These are phyloP conservation scores for Natator depressus DNA, from an alignment of 2,113 vertebrate genomes.

Conservation along the genomic window DNA sequence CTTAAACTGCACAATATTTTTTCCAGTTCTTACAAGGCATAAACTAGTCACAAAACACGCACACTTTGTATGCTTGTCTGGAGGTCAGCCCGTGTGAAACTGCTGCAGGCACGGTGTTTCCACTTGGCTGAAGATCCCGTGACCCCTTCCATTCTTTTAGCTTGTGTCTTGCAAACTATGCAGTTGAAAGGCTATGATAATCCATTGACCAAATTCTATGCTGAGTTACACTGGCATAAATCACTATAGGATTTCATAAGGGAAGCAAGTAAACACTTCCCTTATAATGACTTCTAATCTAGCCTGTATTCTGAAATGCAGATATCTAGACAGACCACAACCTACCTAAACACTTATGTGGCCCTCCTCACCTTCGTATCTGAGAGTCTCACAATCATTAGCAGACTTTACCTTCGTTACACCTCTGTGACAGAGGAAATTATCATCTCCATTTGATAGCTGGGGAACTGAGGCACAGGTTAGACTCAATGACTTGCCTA, in stretches of 20 bases:
- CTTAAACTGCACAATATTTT: no score
- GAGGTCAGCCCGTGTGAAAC: no score
- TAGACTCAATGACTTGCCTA: background rate
- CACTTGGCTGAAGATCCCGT: background rate
- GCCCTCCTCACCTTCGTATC: background rate
- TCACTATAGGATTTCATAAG: background rate
- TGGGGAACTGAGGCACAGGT: background rate
- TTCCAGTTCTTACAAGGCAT: no score
- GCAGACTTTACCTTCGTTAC: background rate
- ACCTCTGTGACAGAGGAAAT: background rate
- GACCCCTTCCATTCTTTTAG: background rate
- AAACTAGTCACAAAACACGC: no score
- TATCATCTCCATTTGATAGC: background rate
- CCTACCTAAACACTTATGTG: background rate
- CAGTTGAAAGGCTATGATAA: background rate
- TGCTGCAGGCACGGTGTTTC: no score
- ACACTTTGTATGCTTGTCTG: no score
- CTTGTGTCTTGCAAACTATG: background rate
- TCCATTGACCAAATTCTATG: background rate
- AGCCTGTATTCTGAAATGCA: background rate
- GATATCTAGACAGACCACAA: background rate
- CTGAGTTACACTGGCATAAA: background rate
- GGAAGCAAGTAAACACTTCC: background rate
- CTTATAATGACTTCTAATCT: background rate
- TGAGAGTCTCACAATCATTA: background rate